Base-by-base conservation (phyloP, 2,888 invertebrate species). In the Drosophila cognata region DNA sequence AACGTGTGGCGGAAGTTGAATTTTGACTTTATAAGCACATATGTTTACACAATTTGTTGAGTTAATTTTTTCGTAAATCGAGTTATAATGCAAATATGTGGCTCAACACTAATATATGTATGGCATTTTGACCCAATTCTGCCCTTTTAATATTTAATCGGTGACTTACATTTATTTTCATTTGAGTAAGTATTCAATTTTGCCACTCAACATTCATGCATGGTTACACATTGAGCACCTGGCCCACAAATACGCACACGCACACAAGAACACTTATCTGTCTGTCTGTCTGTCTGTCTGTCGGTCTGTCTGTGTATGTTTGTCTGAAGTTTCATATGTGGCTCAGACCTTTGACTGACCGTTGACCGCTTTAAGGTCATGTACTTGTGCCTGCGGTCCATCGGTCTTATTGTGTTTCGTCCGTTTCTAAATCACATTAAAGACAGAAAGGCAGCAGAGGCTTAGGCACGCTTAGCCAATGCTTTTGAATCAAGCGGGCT, bases 201-300 rank as follows among this genome's bases (percentile, higher is more conserved):
- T n/a, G n/a, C 0, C 18, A 13, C 48, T 55, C 38, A 55, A 31
- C 28, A 55, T 48, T 55, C 33, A 38, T 50, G 48, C 55, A 41
- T 41, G 41, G 29, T 18, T 64, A 50, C 38, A 35, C 35, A 55
- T 55, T 64, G 35, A 41, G 31, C 38, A 63, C 11, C 62, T 18
- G 29, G 36, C 46, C 36, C 60, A 46, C 16, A 31, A 46, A 25
- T n/a, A 64, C 33, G 28, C 28, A 28, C 10, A 35, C 10, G 33
- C 35, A 10, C 13, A 16, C 4, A 46, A 21, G 21, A 21, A 2
- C 43, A 29, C 6, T 51, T 29, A 56, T 8, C 46, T 10, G 10
- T n/a, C 41, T 38, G 38, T 18, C 38, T 16, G 36, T 7, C 41
- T 11, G 11, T 41, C 18, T 28, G 55, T 4, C 25, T 43, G 21